Evolutionary conservation across 1,140 invertebrate genomes (phyloP), one percentile per base, ranked within the genome.

Genomic region (Agrilus planipennis): DNA sequence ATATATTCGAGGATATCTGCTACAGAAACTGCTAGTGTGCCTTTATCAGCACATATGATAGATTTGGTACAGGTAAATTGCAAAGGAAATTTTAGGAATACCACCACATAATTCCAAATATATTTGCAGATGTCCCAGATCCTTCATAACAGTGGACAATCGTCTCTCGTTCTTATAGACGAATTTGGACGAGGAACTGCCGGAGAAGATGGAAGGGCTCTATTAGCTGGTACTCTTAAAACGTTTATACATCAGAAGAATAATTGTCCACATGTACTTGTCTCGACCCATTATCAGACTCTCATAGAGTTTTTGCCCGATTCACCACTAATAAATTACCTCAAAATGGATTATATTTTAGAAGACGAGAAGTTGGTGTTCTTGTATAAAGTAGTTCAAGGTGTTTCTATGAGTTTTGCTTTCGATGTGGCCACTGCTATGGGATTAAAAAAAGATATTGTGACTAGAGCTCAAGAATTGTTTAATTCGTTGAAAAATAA

Each of bases 121-220:
- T 35, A 23, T 34, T 35, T 27, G 18, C 17, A 89, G 84, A 77
- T 89, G 63, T 73, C 81, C 9, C 63, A 73, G 19, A 75, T 80
- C 10, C 53, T 89, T 1, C 68, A 72, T 37, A 71, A 70, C 47
- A 76, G 77, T 0, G 77, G 74, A 1, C 52, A 62, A 1, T 65
- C 69, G 37, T 86, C 86, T 0, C 56, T 95, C 2, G 68, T 94
- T 1, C 69, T 93, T 20, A 70, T 93, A 31, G 91, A 95, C 64
- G 90, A 94, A 64, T 91, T 93, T 69, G 90, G 90, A 1, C 84
- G 84, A 66, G 86, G 87, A 44, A 94, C 91, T 9, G 69, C 79
- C 2, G 76, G 79, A 51, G 61, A 71, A 1, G 85, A 89, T 64
- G 86, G 86, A 0, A 53, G 80, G 22, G 67, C 79, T 5, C 60